Conservation (phyloP, 1,140 invertebrate genomes). For the Drosophila pachea region DNA sequence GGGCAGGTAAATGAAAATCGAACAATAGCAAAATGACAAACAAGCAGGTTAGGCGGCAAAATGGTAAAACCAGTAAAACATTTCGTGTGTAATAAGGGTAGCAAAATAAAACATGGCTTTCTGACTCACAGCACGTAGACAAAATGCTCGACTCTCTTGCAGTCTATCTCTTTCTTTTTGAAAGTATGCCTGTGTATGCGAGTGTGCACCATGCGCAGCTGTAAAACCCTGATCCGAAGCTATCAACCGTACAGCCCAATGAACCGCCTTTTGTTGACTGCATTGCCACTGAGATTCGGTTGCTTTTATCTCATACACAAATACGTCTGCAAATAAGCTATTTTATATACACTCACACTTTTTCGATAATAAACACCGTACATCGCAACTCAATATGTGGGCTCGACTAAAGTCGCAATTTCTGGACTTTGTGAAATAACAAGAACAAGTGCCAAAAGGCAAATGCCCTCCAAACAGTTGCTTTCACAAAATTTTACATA, state of each 20-base stretch:
- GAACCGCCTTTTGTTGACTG: conserved; percentile 63
- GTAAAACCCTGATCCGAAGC: conserved; percentile 58
- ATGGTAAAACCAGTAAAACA: conserved; percentile 22
- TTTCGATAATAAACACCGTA: conserved; percentile 53
- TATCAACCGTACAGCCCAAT: conserved; percentile 57
- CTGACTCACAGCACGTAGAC: conserved; percentile 74
- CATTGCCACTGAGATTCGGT: conserved; percentile 32
- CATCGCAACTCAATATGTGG: conserved; percentile 46
- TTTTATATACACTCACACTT: conserved; percentile 18
- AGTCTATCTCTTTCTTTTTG: conserved; percentile 20
- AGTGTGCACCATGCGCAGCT: conserved; percentile 56
- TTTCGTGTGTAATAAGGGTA: conserved; percentile 48
- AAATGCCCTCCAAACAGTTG: conserved; percentile 63
- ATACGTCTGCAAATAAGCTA: conserved; percentile 18
- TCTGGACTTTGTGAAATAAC: conserved; percentile 53
- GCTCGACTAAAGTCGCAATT: conserved; percentile 69
- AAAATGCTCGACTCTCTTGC: conserved; percentile 25
- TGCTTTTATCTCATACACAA: conserved; percentile 41
- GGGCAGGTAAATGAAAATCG: conserved; percentile 27
- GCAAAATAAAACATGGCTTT: conserved; percentile 53
- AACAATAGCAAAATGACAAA: conserved; percentile 39
- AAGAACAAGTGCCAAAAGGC: conserved; percentile 50
- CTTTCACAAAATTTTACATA: conserved; percentile 55
- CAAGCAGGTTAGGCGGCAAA: conserved; percentile 27
- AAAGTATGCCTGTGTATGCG: conserved; percentile 6